Base-by-base conservation (phyloP, 2,888 invertebrate species). In the Agrochola circellaris region DNA sequence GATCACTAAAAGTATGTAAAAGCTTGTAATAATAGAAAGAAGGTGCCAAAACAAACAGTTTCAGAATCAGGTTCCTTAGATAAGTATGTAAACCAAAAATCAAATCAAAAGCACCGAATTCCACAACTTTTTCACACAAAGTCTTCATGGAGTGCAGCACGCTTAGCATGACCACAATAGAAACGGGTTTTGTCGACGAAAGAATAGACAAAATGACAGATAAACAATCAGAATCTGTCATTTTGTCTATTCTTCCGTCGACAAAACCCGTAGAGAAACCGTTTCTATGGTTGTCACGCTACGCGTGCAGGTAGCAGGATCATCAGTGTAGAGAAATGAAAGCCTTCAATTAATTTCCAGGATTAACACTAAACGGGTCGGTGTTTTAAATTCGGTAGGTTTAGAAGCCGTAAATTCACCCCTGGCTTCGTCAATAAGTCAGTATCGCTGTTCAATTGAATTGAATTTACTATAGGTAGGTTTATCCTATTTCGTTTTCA, bases 331-430 rank as follows among this genome's bases (percentile, higher is more conserved):
- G 1, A 68, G 38, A 34, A 34, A 54, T 17, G 17, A 17, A n/a
- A 58, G 34, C 11, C 17, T 68, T 68, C 11, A n/a, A 68, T 34
- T 38, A n/a, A 58, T 68, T 38, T 42, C 17, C 17, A n/a, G 58
- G 34, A 56, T 34, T 67, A 51, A 67, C 23, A 48, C 26, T 13
- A 15, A 34, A 23, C 17, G 20, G 6, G 15, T 7, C 1, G 69
- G 2, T 15, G 8, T 56, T 30, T 73, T 17, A 38, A 42, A 15
- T 68, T 56, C 20, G 1, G 42, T n/a, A 11, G 23, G 30, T 30
- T 73, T 30, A 73, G 56, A 69, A 73, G 69, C 54, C 73, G 8
- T 23, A 69, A 30, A 42, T 38, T 17, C 5, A 7, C 56, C 17
- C 30, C 26, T 20, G n/a, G 5, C 68, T 34, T 34, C 17, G 34